A percentile compares a stretch with the other conserved stretches of the same genome.
Conservation (phyloP, 2,113 vertebrate genomes). For the Setophaga kirtlandii region DNA sequence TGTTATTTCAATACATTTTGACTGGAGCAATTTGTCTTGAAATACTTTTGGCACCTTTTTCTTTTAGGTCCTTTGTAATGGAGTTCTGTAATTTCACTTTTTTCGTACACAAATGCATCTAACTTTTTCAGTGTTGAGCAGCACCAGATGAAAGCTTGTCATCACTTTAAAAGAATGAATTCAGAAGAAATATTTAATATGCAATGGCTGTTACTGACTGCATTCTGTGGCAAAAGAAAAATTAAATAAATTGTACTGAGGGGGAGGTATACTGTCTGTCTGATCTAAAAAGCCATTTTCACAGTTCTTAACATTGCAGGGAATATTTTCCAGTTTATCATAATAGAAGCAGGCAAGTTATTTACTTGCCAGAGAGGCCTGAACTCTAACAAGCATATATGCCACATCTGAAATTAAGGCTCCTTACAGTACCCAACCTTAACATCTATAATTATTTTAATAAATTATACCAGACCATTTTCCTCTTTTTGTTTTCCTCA, state of each 20-base stretch:
- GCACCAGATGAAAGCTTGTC: neutral
- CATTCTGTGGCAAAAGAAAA: neutral
- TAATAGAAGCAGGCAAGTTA: neutral
- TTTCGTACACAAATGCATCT: neutral
- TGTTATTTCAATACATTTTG: constrained; percentile 41
- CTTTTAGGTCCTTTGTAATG: neutral
- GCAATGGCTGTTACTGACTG: neutral
- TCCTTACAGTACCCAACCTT: neutral
- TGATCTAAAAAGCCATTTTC: neutral
- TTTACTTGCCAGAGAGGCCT: neutral
- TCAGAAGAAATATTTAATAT: neutral
- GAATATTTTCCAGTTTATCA: neutral
- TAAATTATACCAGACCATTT: neutral
- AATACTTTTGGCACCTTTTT: constrained; percentile 22
- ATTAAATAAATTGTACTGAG: neutral
- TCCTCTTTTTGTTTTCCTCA: neutral
- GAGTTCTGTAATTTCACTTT: neutral
- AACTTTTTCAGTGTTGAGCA: neutral
- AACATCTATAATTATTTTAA: neutral
- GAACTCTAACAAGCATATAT: neutral
- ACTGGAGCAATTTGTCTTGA: constrained; percentile 38
- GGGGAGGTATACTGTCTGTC: neutral
- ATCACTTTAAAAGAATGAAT: constrained; percentile 9
- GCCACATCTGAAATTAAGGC: neutral
- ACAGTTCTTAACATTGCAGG: neutral